Percentiles rank a stretch among this genome's conserved stretches.
phyloP scores from a whole-genome alignment of 92 coral and sea anemone genomes.

The Umimayanthus kanabou region DNA sequence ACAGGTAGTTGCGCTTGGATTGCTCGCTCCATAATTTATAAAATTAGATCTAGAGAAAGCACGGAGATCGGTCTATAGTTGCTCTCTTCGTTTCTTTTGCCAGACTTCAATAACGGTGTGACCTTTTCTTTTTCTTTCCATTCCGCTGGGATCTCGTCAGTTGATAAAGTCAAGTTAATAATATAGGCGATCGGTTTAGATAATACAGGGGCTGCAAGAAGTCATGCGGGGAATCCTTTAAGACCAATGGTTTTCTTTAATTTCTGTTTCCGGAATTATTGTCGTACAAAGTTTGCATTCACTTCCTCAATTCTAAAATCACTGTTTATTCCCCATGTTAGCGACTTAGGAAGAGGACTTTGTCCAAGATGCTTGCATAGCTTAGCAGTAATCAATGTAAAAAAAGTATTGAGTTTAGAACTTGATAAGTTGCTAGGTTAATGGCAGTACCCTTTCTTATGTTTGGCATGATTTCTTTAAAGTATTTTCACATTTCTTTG shows the following conservation, averaged over 20 bases:
- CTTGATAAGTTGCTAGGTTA: not conserved
- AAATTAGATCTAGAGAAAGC: slow-evolving; percentile 38
- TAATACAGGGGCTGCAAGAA: slow-evolving; percentile 15
- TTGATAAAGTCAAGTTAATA: slow-evolving; percentile 28
- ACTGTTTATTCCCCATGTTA: slow-evolving; percentile 15
- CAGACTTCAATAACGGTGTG: slow-evolving; percentile 24
- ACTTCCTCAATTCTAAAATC: slow-evolving; percentile 13
- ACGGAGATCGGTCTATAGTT: slow-evolving; percentile 38
- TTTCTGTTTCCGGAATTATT: slow-evolving; percentile 6
- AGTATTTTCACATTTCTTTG: slow-evolving; percentile 23
- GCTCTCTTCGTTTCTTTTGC: slow-evolving; percentile 18
- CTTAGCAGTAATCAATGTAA: not conserved
- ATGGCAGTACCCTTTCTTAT: not conserved
- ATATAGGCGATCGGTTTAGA: slow-evolving; percentile 26
- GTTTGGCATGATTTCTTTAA: slow-evolving; percentile 35
- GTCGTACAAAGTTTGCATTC: too few species aligned
- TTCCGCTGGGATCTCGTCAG: slow-evolving; percentile 32
- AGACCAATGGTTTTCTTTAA: slow-evolving; percentile 26
- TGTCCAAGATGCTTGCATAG: not conserved
- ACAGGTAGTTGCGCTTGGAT: slow-evolving; percentile 57
- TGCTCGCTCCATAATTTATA: slow-evolving; percentile 53
- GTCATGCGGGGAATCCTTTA: slow-evolving; percentile 27
- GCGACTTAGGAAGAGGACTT: not conserved
- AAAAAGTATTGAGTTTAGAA: not conserved
- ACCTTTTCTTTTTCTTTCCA: slow-evolving; percentile 37